Conservation (phyloP, 2,797 vertebrate genomes). For the Bradypus variegatus region DNA sequence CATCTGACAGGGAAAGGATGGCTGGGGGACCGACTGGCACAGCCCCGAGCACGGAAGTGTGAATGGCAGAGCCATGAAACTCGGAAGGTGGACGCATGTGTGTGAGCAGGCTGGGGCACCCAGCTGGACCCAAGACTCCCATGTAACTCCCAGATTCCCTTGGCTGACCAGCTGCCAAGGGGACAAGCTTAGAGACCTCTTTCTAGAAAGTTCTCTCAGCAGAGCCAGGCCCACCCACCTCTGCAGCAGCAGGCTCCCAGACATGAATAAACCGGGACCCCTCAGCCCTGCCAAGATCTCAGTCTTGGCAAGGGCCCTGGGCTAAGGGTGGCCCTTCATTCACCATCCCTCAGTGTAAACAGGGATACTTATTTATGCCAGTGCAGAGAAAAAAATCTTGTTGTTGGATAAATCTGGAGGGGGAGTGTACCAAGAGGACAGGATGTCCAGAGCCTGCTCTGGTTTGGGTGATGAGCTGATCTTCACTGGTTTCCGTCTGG, state of each 20-base stretch:
- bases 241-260: constrained; percentile 26
- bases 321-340: constrained; percentile 9
- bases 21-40: not conserved
- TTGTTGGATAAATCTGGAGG: constrained; percentile 35
- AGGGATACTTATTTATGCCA: constrained; percentile 40
- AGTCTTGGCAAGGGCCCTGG: constrained; percentile 23
- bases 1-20: not conserved
- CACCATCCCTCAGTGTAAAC: constrained; percentile 28
- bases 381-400: constrained; percentile 29
- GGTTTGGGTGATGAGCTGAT: not conserved
- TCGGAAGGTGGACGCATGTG: not conserved
- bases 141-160: not conserved
- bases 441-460: not conserved
- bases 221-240: constrained; percentile 9
- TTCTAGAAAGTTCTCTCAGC: not conserved
- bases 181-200: constrained; percentile 8
- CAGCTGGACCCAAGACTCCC: not conserved
- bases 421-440: not conserved
- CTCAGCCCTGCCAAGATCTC: constrained; percentile 44
- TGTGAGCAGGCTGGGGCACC: not conserved
- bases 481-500: not conserved
- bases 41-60: rapidly evolving
- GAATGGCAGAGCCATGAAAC: not conserved
- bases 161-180: not conserved
- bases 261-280: constrained; percentile 46